phyloP scores from a whole-genome alignment of 2,113 vertebrate species.

The Clarias magur region DNA sequence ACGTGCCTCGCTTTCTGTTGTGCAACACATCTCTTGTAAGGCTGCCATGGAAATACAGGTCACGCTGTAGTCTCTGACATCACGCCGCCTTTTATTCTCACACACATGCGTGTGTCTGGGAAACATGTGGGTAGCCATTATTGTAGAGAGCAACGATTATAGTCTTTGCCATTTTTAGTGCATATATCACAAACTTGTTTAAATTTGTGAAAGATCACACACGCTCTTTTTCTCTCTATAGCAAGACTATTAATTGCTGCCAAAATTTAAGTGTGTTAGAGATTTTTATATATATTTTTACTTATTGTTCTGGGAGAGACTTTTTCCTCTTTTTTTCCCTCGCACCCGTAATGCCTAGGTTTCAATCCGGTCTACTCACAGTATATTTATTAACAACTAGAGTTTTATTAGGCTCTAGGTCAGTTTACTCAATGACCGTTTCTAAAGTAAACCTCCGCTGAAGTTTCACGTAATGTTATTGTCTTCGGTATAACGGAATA shows the following conservation, averaged over 20 bases:
- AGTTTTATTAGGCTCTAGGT: not conserved
- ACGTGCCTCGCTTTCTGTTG: constrained; percentile 1
- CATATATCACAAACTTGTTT: too few species aligned
- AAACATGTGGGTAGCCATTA: not conserved
- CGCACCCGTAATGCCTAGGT: not conserved
- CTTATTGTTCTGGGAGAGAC: too few species aligned
- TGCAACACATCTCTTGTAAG: constrained; percentile 44
- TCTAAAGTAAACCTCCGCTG: not conserved
- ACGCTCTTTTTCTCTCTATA: too few species aligned
- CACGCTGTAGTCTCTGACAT: constrained; percentile 1
- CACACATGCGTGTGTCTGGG: not conserved
- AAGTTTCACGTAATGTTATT: not conserved
- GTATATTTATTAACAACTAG: not conserved
- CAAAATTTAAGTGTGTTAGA: too few species aligned
- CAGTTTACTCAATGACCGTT: not conserved
- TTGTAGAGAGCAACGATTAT: not conserved
- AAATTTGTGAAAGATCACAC: too few species aligned
- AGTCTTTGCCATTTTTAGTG: too few species aligned
- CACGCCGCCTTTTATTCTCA: constrained; percentile 34
- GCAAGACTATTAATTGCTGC: too few species aligned
- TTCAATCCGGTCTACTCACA: not conserved
- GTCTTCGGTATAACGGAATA: not conserved
- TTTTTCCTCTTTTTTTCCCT: too few species aligned
- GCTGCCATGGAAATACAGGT: constrained; percentile 19
- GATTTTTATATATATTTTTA: too few species aligned